Evolutionary conservation across 2,113 vertebrate genomes (phyloP), one percentile per base, ranked within the genome.

Genomic region (Halichoerus grypus): DNA sequence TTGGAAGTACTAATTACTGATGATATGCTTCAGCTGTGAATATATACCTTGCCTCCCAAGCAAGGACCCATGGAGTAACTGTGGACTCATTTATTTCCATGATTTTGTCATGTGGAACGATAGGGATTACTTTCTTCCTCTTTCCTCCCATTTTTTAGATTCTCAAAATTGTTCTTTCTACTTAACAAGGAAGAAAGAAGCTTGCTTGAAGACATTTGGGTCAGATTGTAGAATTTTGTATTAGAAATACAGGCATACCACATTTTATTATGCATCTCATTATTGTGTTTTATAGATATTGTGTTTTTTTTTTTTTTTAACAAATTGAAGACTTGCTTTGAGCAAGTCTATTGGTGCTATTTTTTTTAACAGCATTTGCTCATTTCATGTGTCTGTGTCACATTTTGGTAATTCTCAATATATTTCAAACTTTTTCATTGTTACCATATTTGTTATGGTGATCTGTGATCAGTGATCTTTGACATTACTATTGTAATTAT

Each of bases 111-210:
- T 12, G 15, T 63, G 65, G 28, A 86, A 69, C 61, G 24, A 65
- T 21, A 53, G 1, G 18, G 7, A 0, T 67, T 92, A 1, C 36
- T 71, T 83, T 92, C 1, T 96, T 94, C 28, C 31, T 92, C 55
- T 93, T 74, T 69, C 22, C 0, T 24, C 16, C 9, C 6, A 49
- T 61, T 94, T 83, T 91, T 80, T 16, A 63, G 33, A 93, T 84
- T 97, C 3, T 93, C 12, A 69, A 94, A 84, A 26, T 90, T 92
- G 7, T 94, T 63, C 22, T 91, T 65, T 82, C n/a, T 87, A 36
- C 10, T 18, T 46, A 79, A 7, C 51, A 8, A 7, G 3, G 9
- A 55, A 89, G 51, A 80, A 85, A 21, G 1, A 77, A 81, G 91
- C 57, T n/a, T 71, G 28, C 49, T 84, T 82, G 7, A 91, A 97